Evolutionary conservation across 2,113 vertebrate genomes (phyloP).

Genomic region (Brienomyrus longianalis): DNA sequence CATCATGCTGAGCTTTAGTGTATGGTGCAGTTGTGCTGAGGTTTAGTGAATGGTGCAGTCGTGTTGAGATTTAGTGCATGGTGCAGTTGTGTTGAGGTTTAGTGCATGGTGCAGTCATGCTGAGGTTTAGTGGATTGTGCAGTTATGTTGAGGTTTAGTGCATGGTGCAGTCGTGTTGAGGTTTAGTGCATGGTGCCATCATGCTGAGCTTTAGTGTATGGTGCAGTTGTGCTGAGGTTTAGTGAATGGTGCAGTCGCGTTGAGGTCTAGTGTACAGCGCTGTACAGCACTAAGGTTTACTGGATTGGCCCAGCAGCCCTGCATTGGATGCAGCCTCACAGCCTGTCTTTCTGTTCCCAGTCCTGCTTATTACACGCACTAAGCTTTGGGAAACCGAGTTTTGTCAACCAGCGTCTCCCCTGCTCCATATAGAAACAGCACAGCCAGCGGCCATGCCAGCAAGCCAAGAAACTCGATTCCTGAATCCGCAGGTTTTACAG

Average conservation of each 20-base stretch:
- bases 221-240: not conserved
- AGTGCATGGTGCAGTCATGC: not conserved
- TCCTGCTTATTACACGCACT: not conserved
- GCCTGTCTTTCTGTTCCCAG: not conserved
- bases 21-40: not conserved
- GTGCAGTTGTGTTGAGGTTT: not conserved
- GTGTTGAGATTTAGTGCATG: not conserved
- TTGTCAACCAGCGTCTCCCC: not conserved
- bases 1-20: not conserved
- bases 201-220: not conserved
- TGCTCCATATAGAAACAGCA: not conserved
- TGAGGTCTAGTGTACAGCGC: not conserved
- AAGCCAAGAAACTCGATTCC: not conserved
- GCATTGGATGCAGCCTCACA: not conserved
- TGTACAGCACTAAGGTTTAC: not conserved
- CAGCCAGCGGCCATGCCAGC: not conserved
- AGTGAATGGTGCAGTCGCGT: not conserved
- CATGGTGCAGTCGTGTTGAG: not conserved
- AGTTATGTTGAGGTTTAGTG: too few relatives aligned
- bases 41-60: not conserved
- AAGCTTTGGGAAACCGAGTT: not conserved
- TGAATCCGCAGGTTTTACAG: not conserved
- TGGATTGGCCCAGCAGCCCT: not conserved
- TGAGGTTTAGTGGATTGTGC: not conserved
- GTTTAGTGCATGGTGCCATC: not conserved